Percentiles rank a stretch among this genome's conserved stretches.
Evolutionary conservation across 2,888 invertebrate genomes (phyloP).

Genomic region (Drosophila robusta): DNA sequence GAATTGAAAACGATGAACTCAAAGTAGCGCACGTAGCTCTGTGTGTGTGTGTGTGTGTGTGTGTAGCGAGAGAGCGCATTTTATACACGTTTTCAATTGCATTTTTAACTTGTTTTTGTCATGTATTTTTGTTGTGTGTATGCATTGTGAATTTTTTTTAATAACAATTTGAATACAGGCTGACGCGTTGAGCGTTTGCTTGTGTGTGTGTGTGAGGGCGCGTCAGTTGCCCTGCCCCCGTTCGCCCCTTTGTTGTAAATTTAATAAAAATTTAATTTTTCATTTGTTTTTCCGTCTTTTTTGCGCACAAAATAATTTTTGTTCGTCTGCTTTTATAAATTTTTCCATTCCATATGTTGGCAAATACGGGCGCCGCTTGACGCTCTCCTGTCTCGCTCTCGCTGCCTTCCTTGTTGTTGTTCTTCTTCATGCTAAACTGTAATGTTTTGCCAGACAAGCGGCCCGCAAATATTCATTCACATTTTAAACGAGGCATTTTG

Average conservation of each 20-base stretch:
- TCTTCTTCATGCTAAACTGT: conserved; percentile 2
- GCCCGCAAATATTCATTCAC: conserved; percentile 52
- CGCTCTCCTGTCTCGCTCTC: neutral
- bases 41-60: conserved; percentile 29
- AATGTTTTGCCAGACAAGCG: conserved; percentile 25
- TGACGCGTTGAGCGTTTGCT: no score
- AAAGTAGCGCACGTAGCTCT: conserved; percentile 73
- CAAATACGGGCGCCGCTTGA: conserved; percentile 28
- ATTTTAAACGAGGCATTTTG: conserved; percentile 26
- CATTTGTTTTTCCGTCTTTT: conserved; percentile 7
- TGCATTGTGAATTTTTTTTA: conserved; percentile 19
- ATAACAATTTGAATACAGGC: conserved; percentile 25
- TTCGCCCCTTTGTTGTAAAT: neutral
- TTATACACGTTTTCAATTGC: conserved; percentile 65
- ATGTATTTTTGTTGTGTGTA: conserved; percentile 30
- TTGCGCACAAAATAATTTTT: neutral
- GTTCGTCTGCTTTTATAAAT: conserved; percentile 12
- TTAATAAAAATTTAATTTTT: conserved; percentile 13
- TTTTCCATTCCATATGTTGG: conserved; percentile 31
- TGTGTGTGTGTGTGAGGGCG: conserved; percentile 5
- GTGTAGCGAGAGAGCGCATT: conserved; percentile 17
- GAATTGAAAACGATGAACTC: conserved; percentile 82
- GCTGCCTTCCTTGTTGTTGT: conserved; percentile 13
- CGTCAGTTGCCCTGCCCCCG: conserved; percentile 3
- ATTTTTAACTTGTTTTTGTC: conserved; percentile 66